Base-by-base conservation (phyloP, 2,888 invertebrate genomes). In the Schizaphis graminum region DNA sequence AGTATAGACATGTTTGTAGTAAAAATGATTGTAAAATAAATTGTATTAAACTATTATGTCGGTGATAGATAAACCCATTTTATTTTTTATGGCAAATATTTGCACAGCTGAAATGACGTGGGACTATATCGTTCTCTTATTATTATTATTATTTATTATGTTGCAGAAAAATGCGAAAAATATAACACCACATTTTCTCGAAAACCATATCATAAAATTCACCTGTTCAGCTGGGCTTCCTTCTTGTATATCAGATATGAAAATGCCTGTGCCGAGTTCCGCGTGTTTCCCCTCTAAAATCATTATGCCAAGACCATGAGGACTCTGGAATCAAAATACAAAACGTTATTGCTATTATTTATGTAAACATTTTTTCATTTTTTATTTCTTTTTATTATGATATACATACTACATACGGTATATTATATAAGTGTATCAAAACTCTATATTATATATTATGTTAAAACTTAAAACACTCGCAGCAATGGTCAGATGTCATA, bases 221-320 rank as follows among this genome's bases (percentile, higher is more conserved):
- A 98, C 98, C 97, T 97, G 97, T 96, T 98, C 98, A 1, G 98
- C 98, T 44, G 98, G 97, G 95, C 98, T 98, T 95, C 98, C 98
- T 95, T 98, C 98, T 95, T 98, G 98, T 95, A 99, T 97, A 96
- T 99, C 98, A 10, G 98, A 98, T 95, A 99, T 97, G 96, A 99
- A 99, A 96, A 99, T 98, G 94, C 98, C 98, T 95, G 98, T 97
- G 49, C 99, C 98, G 77, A 98, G 98, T 96, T 98, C 98, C 90
- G 98, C 97, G 96, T 99, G 98, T 95, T 98, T 98, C 94, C 99
- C 98, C 96, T 98, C 99, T 96, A 99, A 98, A 95, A 99, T 98
- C 98, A 99, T 99, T 95, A 99, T 98, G 95, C 99, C 99, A 95
- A 99, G 96, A 94, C 98, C 98, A 95, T 97, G 97, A 94, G 93